A percentile compares a stretch with the other conserved stretches of the same genome.
phyloP scores from a whole-genome alignment of 2,113 vertebrate genomes.

The Mustelus asterias region DNA sequence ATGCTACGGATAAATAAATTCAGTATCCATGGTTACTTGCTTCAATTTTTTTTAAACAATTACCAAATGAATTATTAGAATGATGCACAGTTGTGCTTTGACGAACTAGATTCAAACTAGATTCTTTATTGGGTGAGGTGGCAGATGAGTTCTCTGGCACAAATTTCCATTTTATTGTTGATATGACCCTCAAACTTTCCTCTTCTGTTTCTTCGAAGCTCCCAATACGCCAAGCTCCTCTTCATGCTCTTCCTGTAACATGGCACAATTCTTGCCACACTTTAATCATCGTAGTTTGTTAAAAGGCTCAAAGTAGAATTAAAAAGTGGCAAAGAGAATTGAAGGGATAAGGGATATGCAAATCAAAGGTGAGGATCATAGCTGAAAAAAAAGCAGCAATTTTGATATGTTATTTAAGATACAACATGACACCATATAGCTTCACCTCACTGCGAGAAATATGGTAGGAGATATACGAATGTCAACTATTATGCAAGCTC shows the following conservation, averaged over 20 bases:
- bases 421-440: background rate
- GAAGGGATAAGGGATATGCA: background rate
- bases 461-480: background rate
- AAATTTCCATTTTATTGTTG: constrained; percentile 5
- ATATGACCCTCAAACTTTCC: background rate
- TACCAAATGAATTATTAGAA: background rate
- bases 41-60: background rate
- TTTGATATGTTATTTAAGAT: background rate
- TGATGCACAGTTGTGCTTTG: background rate
- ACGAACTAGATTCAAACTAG: background rate
- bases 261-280: background rate
- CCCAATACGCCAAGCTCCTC: background rate
- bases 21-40: background rate
- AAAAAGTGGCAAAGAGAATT: background rate
- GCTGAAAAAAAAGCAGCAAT: background rate
- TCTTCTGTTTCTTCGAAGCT: background rate
- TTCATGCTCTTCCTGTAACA: background rate
- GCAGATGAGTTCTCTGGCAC: background rate
- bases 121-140: background rate
- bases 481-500: background rate
- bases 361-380: background rate
- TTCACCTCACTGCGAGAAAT: background rate
- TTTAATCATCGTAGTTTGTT: background rate
- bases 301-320: background rate
- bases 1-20: background rate